phyloP scores from a whole-genome alignment of 2,888 invertebrate species.

The Seira musarum region DNA sequence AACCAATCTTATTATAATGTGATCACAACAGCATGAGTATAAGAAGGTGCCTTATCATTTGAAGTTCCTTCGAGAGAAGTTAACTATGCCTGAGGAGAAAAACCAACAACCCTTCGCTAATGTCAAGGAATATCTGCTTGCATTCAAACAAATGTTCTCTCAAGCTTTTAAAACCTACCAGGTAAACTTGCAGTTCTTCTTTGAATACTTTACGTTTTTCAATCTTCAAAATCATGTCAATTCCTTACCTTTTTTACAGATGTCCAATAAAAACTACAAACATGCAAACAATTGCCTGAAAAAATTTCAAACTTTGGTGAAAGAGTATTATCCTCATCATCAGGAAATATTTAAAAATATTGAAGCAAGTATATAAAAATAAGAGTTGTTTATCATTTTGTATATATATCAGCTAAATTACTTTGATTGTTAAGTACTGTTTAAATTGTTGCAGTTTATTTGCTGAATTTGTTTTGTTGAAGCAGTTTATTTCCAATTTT shows the following conservation, averaged over 20 bases:
- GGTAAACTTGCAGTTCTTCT: slow-evolving; percentile 43
- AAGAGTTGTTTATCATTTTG: too few relatives aligned
- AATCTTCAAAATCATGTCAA: not conserved
- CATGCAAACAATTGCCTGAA: not conserved
- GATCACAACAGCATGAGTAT: slow-evolving; percentile 26
- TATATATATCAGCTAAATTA: too few relatives aligned
- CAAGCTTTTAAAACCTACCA: slow-evolving; percentile 57
- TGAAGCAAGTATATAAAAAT: too few relatives aligned
- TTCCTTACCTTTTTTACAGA: not conserved
- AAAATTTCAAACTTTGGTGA: slow-evolving; percentile 5
- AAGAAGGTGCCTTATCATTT: slow-evolving; percentile 44
- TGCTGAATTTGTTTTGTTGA: too few relatives aligned
- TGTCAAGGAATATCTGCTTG: slow-evolving; percentile 40
- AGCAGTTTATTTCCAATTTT: too few relatives aligned
- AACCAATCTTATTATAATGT: not conserved
- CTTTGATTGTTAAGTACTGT: too few relatives aligned
- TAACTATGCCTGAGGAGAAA: slow-evolving; percentile 33
- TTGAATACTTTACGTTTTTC: not conserved
- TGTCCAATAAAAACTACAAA: slow-evolving; percentile 21
- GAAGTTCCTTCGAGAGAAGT: slow-evolving; percentile 43
- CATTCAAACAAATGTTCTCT: slow-evolving; percentile 51
- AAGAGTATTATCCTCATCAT: slow-evolving; percentile 28
- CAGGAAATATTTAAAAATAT: not conserved
- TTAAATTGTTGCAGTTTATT: too few relatives aligned
- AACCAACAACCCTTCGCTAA: slow-evolving; percentile 19